phyloP scores from a whole-genome alignment of 2,113 vertebrate species.

The Rafetus swinhoei region DNA sequence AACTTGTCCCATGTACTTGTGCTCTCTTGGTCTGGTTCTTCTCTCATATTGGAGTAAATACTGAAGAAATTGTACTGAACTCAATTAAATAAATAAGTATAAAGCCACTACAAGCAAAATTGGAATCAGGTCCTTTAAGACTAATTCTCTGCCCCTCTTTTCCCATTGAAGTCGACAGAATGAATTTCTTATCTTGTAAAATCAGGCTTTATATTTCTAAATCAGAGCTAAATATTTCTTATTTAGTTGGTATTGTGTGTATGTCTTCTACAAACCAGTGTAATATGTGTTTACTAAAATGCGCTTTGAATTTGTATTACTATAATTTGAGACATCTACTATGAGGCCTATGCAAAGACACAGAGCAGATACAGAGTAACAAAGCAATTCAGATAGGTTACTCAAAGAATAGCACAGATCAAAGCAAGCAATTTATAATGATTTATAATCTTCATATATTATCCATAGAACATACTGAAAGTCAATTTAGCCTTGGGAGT shows the following conservation, averaged over 20 bases:
- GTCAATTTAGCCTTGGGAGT: neutral
- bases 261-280: neutral
- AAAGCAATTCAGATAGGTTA: neutral
- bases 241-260: neutral
- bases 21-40: neutral
- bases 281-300: neutral
- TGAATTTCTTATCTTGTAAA: neutral
- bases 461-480: conserved; percentile 12
- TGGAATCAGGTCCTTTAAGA: neutral
- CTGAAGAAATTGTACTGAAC: neutral
- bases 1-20: neutral
- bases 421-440: neutral
- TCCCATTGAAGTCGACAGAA: neutral
- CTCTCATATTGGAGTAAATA: neutral
- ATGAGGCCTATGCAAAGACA: neutral
- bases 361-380: neutral
- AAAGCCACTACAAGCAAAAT: neutral
- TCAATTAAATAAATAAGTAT: neutral
- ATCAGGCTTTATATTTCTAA: neutral
- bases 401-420: neutral
- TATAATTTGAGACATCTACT: neutral
- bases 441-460: neutral
- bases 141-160: neutral
- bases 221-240: neutral
- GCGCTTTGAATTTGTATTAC: neutral